Conservation (phyloP, 2,113 vertebrate genomes). For the Leptobrachium leishanense region DNA sequence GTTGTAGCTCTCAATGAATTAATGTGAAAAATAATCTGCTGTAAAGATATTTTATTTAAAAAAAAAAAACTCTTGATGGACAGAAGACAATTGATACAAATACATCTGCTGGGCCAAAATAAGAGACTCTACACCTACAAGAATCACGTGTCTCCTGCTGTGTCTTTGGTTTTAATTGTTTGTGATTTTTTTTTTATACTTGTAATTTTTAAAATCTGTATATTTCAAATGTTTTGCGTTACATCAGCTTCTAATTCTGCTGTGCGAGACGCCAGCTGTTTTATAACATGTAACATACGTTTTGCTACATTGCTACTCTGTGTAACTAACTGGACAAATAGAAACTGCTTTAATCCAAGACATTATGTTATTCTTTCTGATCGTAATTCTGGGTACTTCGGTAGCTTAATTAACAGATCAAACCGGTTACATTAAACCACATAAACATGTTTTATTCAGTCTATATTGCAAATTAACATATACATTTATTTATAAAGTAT, state of each 20-base stretch:
- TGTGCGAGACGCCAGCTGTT: not conserved
- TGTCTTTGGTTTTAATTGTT: not conserved
- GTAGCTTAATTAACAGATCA: not conserved
- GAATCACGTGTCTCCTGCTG: not conserved
- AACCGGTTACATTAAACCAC: not conserved
- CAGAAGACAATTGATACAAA: not conserved
- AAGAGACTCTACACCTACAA: not conserved
- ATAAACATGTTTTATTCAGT: too few relatives aligned
- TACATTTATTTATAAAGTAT: too few relatives aligned
- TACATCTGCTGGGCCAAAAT: not conserved
- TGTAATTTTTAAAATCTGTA: constrained; percentile 24
- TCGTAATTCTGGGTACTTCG: not conserved
- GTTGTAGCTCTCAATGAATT: too few relatives aligned
- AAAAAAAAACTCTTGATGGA: not conserved
- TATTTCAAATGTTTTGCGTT: constrained; percentile 19
- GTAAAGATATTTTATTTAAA: too few relatives aligned
- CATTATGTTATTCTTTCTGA: constrained; percentile 8
- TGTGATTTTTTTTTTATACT: constrained; percentile 25
- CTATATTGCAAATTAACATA: too few relatives aligned
- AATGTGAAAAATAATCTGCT: too few relatives aligned
- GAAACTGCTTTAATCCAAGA: constrained; percentile 28
- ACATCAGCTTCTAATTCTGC: not conserved
- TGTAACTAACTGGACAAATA: constrained; percentile 37
- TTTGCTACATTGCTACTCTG: constrained; percentile 18
- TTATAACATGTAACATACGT: constrained; percentile 42